Evolutionary conservation across 92 coral and sea anemone genomes (phyloP).

Genomic region (Siderastrea radians): DNA sequence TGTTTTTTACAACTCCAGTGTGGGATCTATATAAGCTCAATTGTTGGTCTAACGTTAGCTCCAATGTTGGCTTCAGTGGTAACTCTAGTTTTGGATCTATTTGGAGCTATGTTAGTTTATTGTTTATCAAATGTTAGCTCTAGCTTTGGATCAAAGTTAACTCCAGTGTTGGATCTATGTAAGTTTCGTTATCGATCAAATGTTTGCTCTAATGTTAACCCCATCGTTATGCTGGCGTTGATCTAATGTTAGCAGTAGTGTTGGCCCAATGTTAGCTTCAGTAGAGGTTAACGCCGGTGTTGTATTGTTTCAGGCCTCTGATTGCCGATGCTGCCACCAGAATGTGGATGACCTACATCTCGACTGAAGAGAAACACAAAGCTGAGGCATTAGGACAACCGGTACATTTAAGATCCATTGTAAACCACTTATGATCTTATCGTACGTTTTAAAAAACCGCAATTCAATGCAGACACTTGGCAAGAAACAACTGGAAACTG

Average conservation of each 20-base stretch:
- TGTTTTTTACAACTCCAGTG: neutral
- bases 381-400: conserved; percentile 82
- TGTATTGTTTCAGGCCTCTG: conserved; percentile 64
- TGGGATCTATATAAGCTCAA: neutral
- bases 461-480: too few species aligned
- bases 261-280: neutral
- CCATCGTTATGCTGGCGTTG: neutral
- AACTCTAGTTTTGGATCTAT: neutral
- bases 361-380: conserved; percentile 79
- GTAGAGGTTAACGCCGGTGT: neutral
- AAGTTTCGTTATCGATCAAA: neutral
- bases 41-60: neutral
- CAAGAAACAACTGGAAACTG: too few species aligned
- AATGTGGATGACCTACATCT: conserved; percentile 79
- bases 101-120: neutral
- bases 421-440: too few species aligned
- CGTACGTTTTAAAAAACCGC: too few species aligned
- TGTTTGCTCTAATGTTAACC: neutral
- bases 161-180: neutral
- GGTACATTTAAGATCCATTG: conserved; percentile 33
- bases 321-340: conserved; percentile 89
- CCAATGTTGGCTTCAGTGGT: too few species aligned
- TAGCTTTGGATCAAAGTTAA: too few species aligned
- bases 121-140: neutral
- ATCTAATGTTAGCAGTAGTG: neutral